phyloP scores from a whole-genome alignment of 2,797 vertebrate species.

The Hypotaenidia okinawae region DNA sequence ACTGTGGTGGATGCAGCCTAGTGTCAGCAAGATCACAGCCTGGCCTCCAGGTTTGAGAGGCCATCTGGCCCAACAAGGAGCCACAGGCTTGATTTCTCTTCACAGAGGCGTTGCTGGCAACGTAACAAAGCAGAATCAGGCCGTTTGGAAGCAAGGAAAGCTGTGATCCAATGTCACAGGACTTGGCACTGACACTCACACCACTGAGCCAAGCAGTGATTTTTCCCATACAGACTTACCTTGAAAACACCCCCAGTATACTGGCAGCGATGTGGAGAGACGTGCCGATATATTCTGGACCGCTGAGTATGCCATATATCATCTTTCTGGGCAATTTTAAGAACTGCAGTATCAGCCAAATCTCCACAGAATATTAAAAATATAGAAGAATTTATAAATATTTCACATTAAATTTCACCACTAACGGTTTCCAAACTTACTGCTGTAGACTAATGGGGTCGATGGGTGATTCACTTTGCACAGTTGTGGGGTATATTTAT shows the following conservation, averaged over 20 bases:
- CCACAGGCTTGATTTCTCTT: neutral
- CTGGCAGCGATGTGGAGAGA: neutral
- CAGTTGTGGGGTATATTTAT: neutral
- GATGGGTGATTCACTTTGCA: neutral
- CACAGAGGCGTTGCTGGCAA: neutral
- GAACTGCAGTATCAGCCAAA: neutral
- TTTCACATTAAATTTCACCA: neutral
- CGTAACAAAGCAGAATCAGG: neutral
- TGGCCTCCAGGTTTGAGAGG: neutral
- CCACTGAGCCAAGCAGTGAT: slow-evolving; percentile 9
- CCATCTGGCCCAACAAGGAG: neutral
- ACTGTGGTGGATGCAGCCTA: neutral
- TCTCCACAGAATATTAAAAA: neutral
- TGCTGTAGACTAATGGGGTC: neutral
- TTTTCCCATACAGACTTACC: neutral
- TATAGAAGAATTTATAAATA: neutral
- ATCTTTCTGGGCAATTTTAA: neutral
- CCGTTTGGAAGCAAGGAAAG: neutral
- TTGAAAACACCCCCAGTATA: neutral
- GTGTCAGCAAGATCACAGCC: neutral
- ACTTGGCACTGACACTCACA: neutral
- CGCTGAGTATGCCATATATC: neutral
- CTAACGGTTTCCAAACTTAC: neutral
- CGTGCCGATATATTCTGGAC: neutral
- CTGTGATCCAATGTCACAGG: slow-evolving; percentile 1